These are phyloP conservation scores for Bombus soroeensis DNA, from an alignment of 1,140 invertebrate species.

Conservation along the genomic window DNA sequence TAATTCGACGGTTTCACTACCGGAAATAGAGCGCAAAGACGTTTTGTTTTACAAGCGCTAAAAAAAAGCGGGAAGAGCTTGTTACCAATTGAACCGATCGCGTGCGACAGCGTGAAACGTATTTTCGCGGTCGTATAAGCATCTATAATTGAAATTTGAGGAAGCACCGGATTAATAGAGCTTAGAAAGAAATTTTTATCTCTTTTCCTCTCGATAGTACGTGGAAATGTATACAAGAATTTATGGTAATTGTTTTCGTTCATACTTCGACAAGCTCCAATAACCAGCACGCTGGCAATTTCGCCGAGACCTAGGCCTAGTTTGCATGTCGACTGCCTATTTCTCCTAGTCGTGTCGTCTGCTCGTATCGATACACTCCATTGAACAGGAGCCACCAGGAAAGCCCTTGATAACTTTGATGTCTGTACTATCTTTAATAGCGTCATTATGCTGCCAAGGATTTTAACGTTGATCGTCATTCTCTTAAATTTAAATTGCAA, in stretches of 20 bases:
- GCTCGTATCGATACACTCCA: conserved; percentile 50
- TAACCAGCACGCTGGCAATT: conserved; percentile 69
- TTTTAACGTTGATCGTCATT: not conserved
- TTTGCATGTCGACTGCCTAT: conserved; percentile 64
- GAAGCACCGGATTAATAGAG: conserved; percentile 72
- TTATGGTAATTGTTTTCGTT: conserved; percentile 65
- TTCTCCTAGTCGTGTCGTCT: conserved; percentile 53
- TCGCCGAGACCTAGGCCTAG: conserved; percentile 72
- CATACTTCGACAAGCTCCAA: conserved; percentile 74
- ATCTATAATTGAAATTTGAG: conserved; percentile 27
- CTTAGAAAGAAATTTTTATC: conserved; percentile 52
- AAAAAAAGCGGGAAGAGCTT: not conserved
- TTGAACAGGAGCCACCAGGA: conserved; percentile 47
- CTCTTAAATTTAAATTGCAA: not conserved
- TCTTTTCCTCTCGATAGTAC: conserved; percentile 6
- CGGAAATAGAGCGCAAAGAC: not conserved
- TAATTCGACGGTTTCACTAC: not conserved
- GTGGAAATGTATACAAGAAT: not conserved
- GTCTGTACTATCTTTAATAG: conserved; percentile 3
- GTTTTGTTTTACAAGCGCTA: not conserved
- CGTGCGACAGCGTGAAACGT: conserved; percentile 22
- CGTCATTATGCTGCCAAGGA: not conserved
- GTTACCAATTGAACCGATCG: not conserved
- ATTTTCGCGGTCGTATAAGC: conserved; percentile 13
- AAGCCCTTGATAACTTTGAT: conserved; percentile 1